Conservation (phyloP, 2,797 vertebrate species). For the Buphagus erythrorhynchus region DNA sequence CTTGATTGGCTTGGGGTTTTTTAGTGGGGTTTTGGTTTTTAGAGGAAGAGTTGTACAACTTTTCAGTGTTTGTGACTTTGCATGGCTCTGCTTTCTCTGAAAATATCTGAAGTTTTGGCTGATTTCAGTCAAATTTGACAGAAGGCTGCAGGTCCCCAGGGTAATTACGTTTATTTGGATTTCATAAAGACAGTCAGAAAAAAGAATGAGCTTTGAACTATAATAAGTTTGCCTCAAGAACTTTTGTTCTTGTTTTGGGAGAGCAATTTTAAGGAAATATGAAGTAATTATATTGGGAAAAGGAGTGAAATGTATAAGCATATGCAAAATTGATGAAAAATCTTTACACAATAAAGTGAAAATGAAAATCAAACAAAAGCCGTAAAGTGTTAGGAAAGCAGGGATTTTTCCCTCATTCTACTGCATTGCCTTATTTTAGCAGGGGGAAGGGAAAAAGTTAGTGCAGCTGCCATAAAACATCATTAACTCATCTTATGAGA, state of each 20-base stretch:
- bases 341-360: not conserved
- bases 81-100: not conserved
- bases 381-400: not conserved
- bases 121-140: constrained; percentile 35
- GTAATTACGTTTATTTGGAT: not conserved
- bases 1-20: not conserved
- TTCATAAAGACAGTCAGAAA: constrained; percentile 3
- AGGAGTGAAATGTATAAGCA: not conserved
- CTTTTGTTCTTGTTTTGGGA: not conserved
- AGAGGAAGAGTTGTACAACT: not conserved
- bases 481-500: not conserved
- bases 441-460: not conserved
- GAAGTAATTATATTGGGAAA: not conserved
- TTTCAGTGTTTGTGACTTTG: not conserved
- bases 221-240: constrained; percentile 1
- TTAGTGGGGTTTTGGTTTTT: not conserved
- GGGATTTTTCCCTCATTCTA: not conserved
- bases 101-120: not conserved
- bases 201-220: not conserved
- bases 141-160: constrained; percentile 8
- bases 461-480: not conserved
- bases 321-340: not conserved
- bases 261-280: not conserved
- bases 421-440: not conserved
- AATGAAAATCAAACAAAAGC: not conserved